phyloP scores from a whole-genome alignment of 2,113 vertebrate species.

The Ceyx cyanopectus region DNA sequence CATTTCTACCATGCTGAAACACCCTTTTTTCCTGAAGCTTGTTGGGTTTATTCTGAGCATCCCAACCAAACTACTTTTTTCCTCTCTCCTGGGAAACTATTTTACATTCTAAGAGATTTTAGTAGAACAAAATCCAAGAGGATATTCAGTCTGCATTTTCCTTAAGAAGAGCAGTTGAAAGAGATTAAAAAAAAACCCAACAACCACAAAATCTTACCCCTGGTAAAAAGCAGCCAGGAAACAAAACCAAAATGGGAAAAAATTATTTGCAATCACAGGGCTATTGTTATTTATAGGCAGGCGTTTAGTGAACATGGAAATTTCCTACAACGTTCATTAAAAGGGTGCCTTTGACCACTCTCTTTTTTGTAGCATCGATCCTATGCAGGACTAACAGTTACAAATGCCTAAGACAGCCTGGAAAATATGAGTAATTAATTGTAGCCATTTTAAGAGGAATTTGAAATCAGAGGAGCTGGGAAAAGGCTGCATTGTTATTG shows the following conservation, averaged over 20 bases:
- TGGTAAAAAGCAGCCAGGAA: constrained; percentile 31
- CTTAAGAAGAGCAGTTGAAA: constrained; percentile 10
- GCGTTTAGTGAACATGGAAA: constrained; percentile 6
- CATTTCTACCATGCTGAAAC: neutral
- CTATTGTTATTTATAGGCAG: neutral
- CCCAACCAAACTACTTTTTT: neutral
- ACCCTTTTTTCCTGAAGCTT: neutral
- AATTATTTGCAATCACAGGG: constrained; percentile 4
- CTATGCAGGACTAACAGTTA: neutral
- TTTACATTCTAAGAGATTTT: constrained; percentile 17
- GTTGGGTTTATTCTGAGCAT: neutral
- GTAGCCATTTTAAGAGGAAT: constrained; percentile 44
- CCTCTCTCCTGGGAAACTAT: neutral
- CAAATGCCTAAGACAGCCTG: neutral
- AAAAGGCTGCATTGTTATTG: constrained; percentile 55
- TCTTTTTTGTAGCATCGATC: neutral
- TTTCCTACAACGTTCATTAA: constrained; percentile 8
- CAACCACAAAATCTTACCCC: neutral
- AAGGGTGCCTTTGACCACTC: neutral
- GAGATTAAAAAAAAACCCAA: neutral
- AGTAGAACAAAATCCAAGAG: neutral
- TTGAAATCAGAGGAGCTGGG: constrained; percentile 30
- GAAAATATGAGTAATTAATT: constrained; percentile 68
- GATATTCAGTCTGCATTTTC: neutral
- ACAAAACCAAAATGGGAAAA: constrained; percentile 45